Conservation (phyloP, 2,797 vertebrate genomes). For the Siniperca obscura region DNA sequence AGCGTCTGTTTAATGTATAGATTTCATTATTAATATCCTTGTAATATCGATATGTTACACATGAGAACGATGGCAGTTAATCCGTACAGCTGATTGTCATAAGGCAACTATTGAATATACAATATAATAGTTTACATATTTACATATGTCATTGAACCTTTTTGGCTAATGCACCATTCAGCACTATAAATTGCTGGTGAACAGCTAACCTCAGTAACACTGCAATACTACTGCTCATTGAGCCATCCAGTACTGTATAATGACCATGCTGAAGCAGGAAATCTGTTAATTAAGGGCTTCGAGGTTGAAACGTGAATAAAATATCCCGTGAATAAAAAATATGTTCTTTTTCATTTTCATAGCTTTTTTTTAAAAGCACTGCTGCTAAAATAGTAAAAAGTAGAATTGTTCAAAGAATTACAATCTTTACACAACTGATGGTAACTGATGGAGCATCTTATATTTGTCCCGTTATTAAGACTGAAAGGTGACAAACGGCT, state of each 20-base stretch:
- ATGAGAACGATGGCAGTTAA: no score
- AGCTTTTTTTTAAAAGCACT: background rate
- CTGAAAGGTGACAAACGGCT: no score
- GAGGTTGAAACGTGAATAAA: slow-evolving; percentile 28
- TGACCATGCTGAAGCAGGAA: slow-evolving; percentile 26
- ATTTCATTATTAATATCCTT: background rate
- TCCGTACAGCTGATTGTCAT: background rate
- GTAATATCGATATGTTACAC: background rate
- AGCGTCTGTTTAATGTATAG: background rate
- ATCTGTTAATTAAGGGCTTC: slow-evolving; percentile 42
- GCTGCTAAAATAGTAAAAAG: background rate
- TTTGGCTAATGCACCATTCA: background rate
- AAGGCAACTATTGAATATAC: background rate
- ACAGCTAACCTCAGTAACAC: slow-evolving; percentile 15
- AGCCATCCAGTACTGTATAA: slow-evolving; percentile 27
- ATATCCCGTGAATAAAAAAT: no score
- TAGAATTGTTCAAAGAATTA: background rate
- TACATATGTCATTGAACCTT: background rate
- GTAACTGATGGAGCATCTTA: background rate
- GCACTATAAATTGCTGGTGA: background rate
- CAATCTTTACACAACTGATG: background rate
- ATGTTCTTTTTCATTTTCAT: slow-evolving; percentile 11
- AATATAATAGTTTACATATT: background rate
- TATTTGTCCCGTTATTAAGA: background rate
- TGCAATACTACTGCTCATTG: slow-evolving; percentile 23